Conservation (phyloP, 2,797 vertebrate genomes). For the Poecile montanus region DNA sequence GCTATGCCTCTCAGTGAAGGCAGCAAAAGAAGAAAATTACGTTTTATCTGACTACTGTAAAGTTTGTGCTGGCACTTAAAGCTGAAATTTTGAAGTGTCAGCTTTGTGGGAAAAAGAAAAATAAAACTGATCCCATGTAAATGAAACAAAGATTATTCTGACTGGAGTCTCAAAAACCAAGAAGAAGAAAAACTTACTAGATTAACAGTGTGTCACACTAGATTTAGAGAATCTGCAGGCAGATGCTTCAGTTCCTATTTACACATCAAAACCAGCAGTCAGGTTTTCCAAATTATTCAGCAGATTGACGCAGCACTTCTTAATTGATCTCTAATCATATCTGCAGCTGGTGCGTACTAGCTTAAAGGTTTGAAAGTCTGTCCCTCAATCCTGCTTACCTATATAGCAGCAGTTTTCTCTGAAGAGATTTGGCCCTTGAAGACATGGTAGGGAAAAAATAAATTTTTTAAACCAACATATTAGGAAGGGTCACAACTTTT, state of each 20-base stretch:
- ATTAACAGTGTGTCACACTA: not conserved
- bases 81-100: not conserved
- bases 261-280: not conserved
- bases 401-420: not conserved
- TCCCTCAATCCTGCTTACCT: not conserved
- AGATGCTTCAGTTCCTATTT: not conserved
- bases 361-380: not conserved
- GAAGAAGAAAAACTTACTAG: not conserved
- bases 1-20: not conserved
- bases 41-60: not conserved
- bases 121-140: not conserved
- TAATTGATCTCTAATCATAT: not conserved
- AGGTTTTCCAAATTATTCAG: not conserved
- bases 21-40: not conserved
- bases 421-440: not conserved
- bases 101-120: not conserved
- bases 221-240: not conserved
- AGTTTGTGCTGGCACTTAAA: not conserved
- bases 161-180: not conserved
- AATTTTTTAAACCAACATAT: not conserved
- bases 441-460: not conserved
- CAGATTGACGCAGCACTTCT: rapidly evolving
- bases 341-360: not conserved
- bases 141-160: not conserved
- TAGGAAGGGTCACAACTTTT: not conserved